Percentiles rank a stretch among this genome's conserved stretches.
Evolutionary conservation across 2,113 vertebrate genomes (phyloP).

Genomic region (Conger conger): DNA sequence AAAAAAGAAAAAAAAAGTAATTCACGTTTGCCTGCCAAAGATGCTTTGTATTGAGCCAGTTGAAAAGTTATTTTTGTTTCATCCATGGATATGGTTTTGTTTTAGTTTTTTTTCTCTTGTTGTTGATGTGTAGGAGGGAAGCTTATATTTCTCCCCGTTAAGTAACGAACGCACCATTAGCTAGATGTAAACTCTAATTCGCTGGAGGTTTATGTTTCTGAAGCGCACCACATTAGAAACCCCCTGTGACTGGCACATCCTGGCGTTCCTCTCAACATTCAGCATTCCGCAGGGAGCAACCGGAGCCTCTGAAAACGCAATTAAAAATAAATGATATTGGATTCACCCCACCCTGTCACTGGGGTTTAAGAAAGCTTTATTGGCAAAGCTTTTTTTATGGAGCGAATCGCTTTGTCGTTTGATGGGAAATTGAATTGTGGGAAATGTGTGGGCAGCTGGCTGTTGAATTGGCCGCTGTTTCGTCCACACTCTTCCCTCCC

Average conservation of each 20-base stretch:
- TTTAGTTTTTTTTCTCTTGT: constrained; percentile 8
- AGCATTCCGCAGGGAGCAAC: constrained; percentile 35
- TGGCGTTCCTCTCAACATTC: constrained; percentile 14
- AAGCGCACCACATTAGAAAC: constrained; percentile 33
- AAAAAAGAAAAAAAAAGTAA: not conserved
- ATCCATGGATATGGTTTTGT: not conserved
- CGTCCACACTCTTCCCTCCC: not conserved
- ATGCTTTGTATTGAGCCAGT: not conserved
- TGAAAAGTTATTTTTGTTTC: not conserved
- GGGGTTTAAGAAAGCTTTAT: constrained; percentile 12
- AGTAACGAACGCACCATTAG: constrained; percentile 40
- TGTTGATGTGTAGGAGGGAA: not conserved
- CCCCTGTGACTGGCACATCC: not conserved
- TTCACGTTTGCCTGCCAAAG: not conserved
- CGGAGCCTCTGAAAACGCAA: constrained; percentile 35
- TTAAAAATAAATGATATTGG: constrained; percentile 48
- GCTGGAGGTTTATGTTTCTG: constrained; percentile 30
- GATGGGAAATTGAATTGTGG: constrained; percentile 43
- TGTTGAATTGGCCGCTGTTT: constrained; percentile 22
- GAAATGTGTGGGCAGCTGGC: constrained; percentile 39
- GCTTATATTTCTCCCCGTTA: constrained; percentile 22
- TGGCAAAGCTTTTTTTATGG: constrained; percentile 21
- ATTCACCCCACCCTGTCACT: constrained; percentile 18
- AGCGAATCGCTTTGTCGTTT: constrained; percentile 20
- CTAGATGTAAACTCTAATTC: constrained; percentile 31